Evolutionary conservation across 2,888 invertebrate genomes (phyloP).

Genomic region (Brachyptera risi): DNA sequence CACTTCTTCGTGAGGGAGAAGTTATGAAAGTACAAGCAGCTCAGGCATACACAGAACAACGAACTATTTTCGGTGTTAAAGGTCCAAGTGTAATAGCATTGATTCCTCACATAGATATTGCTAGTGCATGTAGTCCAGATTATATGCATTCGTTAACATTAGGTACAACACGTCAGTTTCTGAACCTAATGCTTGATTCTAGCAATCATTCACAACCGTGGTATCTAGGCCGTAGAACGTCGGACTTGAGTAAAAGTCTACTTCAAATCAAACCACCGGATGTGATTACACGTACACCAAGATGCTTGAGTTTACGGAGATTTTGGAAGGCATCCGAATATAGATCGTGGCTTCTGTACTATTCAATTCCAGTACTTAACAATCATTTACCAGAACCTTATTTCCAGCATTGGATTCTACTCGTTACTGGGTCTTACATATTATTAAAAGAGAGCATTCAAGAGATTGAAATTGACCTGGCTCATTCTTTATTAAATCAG

Average conservation of each 20-base stretch:
- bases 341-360: slow-evolving; percentile 33
- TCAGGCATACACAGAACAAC: neutral
- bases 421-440: slow-evolving; percentile 31
- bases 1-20: neutral
- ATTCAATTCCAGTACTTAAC: slow-evolving; percentile 32
- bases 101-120: neutral
- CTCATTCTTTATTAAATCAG: slow-evolving; percentile 23
- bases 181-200: neutral
- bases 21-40: neutral
- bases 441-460: slow-evolving; percentile 31
- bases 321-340: slow-evolving; percentile 35
- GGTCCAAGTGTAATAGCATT: neutral
- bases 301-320: slow-evolving; percentile 23
- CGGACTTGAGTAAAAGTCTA: neutral
- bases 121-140: neutral
- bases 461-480: neutral
- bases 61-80: neutral
- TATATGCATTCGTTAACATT: neutral
- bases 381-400: slow-evolving; percentile 32
- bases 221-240: neutral
- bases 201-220: neutral
- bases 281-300: too few relatives aligned
- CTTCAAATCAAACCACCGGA: neutral
- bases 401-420: slow-evolving; percentile 35
- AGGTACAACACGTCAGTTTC: neutral